Evolutionary conservation across 2,113 vertebrate species (phyloP).

Genomic region (Dendrocopos noguchii): DNA sequence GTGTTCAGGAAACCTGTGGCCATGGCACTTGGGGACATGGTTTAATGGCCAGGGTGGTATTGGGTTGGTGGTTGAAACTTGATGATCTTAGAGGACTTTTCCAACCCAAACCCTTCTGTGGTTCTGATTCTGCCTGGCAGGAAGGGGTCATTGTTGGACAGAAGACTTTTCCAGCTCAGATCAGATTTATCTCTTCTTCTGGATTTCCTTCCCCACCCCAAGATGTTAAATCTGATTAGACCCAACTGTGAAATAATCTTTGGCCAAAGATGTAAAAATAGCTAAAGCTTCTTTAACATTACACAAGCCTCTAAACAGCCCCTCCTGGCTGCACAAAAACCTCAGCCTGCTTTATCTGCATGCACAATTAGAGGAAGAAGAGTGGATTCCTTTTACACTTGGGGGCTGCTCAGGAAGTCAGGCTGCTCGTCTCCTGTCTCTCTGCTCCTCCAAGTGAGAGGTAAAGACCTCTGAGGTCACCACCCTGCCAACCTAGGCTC

Average conservation of each 20-base stretch:
- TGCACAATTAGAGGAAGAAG: background rate
- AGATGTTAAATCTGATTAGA: background rate
- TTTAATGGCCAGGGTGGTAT: no score
- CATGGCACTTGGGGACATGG: no score
- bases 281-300: slow-evolving; percentile 8
- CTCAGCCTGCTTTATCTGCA: background rate
- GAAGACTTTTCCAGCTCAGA: background rate
- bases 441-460: slow-evolving; percentile 18
- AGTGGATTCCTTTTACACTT: background rate
- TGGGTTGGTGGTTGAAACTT: no score
- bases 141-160: background rate
- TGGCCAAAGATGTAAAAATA: slow-evolving; percentile 21
- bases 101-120: no score
- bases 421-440: background rate
- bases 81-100: no score
- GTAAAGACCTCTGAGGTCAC: slow-evolving; percentile 35
- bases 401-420: background rate
- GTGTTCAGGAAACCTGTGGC: no score
- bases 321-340: background rate
- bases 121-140: background rate
- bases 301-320: background rate
- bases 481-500: slow-evolving; percentile 3
- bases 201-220: background rate
- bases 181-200: background rate
- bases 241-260: background rate